phyloP scores from a whole-genome alignment of 2,113 vertebrate species.

The Actenoides lindsayi region DNA sequence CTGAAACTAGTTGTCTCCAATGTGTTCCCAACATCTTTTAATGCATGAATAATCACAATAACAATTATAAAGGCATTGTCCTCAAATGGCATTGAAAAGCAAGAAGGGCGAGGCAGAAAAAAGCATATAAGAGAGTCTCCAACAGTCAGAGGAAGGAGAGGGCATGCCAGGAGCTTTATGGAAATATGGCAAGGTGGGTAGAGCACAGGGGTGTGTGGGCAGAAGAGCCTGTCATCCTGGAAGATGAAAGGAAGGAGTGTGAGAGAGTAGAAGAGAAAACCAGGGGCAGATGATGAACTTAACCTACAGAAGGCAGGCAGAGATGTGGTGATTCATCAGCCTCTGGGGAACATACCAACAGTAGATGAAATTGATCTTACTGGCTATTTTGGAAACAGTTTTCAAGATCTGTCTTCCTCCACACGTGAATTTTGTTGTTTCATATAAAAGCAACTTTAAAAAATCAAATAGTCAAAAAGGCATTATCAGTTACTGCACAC shows the following conservation, averaged over 20 bases:
- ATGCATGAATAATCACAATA: neutral
- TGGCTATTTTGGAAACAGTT: neutral
- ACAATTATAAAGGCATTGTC: neutral
- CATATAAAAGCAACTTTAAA: neutral
- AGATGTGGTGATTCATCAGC: neutral
- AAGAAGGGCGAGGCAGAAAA: neutral
- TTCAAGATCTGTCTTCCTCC: neutral
- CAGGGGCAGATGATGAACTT: neutral
- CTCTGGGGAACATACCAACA: neutral
- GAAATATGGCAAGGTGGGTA: neutral
- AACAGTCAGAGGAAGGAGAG: neutral
- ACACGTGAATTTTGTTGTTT: neutral
- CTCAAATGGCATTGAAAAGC: neutral
- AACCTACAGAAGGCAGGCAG: neutral
- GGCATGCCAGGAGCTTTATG: neutral
- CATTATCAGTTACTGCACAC: neutral
- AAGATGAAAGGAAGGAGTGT: neutral
- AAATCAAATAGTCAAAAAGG: neutral
- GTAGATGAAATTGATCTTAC: neutral
- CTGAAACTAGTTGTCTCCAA: neutral
- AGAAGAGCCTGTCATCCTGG: neutral
- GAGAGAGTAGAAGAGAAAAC: neutral
- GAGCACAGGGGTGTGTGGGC: neutral
- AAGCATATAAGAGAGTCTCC: neutral
- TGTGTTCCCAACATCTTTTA: neutral